Evolutionary conservation across 2,888 invertebrate species (phyloP), one percentile per base, ranked within the genome.

Genomic region (Platycheirus rosarum): DNA sequence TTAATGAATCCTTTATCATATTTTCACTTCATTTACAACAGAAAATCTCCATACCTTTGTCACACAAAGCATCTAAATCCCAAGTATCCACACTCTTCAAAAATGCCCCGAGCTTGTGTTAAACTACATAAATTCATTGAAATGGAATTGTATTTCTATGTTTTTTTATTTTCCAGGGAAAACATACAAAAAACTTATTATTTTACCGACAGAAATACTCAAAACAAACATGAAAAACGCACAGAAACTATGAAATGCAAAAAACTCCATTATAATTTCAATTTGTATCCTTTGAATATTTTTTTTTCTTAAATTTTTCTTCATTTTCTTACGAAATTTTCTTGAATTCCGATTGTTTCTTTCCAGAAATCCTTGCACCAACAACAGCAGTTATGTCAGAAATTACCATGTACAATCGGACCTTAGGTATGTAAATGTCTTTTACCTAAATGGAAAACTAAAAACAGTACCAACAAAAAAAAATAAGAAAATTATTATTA

Each of bases 321-420:
- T 44, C 18, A 40, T 16, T 51, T 65, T 20, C 48, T 16, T 32
- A 55, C 2, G 20, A 55, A 37, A 53, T 2, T 42, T 16, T 46
- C 53, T 60, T 74, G 53, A 57, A 26, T 60, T 70, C 42, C 76
- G 42, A 85, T 68, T 80, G 42, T 85, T 68, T 80, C 69, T 78
- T 91, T 91, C 82, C 92, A 96, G 96, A 96, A 93, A 96, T 96
- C 91, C 95, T 96, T 48, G 95, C 96, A 20, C 96, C 96, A 35
- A 95, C 96, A 29, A 96, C 96, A 1, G 92, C 93, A n/a, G 92
- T 92, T 82, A 93, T 93, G 65, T 93, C 95, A 4, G 90, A 91
- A 85, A 88, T 88, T 87, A 87, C 89, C 75, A 87, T 89, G 87
- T 86, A 88, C 69, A 91, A 90, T 87, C 89, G 90, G 73, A 90